Evolutionary conservation across 2,888 invertebrate genomes (phyloP), one percentile per base, ranked within the genome.

Genomic region (Acleris sparsana): DNA sequence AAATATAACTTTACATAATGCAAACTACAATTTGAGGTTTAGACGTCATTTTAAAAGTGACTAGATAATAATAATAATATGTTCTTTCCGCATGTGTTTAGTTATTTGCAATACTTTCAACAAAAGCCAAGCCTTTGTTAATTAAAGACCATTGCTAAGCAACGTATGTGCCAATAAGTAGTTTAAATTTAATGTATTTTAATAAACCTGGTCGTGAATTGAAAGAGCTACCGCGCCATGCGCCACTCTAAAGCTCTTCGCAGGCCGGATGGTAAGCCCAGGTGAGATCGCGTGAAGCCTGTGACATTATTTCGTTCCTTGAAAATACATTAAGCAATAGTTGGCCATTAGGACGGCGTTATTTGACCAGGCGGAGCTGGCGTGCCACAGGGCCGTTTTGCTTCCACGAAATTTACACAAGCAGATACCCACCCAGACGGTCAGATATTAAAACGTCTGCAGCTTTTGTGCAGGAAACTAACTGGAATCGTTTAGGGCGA

Each of bases 301-400:
- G 77, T 76, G 75, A 84, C 83, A 83, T 83, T 85, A 85, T 87
- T 87, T 86, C 87, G 87, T 87, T 88, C 83, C 82, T 68, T 82
- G 82, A 82, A 90, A 90, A 91, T 89, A 88, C 90, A 89, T 91
- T 89, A 90, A 83, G 86, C 88, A 86, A 88, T 88, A 90, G 87
- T 88, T 89, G 85, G 85, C 86, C 86, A 89, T 89, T 89, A 87
- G 82, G 78, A 80, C 78, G 82, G 87, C 87, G 89, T 87, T 92
- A 90, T 90, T 90, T 90, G 90, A 90, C 89, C 89, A 87, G 77
- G 76, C 82, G 76, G 85, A 86, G 86, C 87, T 92, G 82, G 91
- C 92, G 92, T 92, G 92, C 84, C 73, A 78, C 80, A 76, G 77
- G 80, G 82, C 85, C 82, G 83, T 92, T 92, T 84, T 79, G 76